A percentile compares a stretch with the other conserved stretches of the same genome.
Conservation (phyloP, 2,888 invertebrate genomes). For the Nomada ruficornis region DNA sequence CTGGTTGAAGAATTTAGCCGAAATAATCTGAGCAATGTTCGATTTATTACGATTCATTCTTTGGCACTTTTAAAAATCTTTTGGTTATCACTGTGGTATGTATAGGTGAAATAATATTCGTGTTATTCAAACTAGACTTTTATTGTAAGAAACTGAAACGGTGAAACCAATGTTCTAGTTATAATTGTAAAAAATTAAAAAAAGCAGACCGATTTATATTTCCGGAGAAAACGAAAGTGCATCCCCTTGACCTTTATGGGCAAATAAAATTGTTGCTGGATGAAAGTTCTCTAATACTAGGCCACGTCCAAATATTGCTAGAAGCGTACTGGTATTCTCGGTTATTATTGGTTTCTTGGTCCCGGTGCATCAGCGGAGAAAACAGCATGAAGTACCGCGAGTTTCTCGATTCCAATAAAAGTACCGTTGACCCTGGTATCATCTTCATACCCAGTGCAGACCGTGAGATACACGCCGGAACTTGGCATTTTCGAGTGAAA, state of each 20-base stretch:
- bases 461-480: slow-evolving; percentile 29
- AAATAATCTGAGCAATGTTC: too few relatives aligned
- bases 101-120: background rate
- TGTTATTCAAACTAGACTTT: background rate
- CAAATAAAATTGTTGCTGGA: background rate
- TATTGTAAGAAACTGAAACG: too few relatives aligned
- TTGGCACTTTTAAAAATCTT: background rate
- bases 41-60: background rate
- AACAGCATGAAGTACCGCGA: slow-evolving; percentile 30
- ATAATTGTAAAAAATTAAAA: background rate
- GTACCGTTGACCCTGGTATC: slow-evolving; percentile 40
- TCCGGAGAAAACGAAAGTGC: background rate
- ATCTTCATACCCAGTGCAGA: slow-evolving; percentile 20
- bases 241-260: background rate
- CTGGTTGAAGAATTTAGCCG: background rate
- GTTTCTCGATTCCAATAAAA: slow-evolving; percentile 42
- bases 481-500: slow-evolving; percentile 36
- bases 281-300: background rate
- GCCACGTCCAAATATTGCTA: slow-evolving; percentile 8
- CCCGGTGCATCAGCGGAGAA: slow-evolving; percentile 29
- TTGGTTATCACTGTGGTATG: too few relatives aligned
- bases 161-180: too few relatives aligned
- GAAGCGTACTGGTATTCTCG: background rate
- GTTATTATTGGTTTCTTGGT: slow-evolving; percentile 22
- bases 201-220: background rate